Percentiles rank a stretch among this genome's conserved stretches.
phyloP scores from a whole-genome alignment of 35 echinoderm and acorn worm genomes.

The Heliocidaris tuberculata region DNA sequence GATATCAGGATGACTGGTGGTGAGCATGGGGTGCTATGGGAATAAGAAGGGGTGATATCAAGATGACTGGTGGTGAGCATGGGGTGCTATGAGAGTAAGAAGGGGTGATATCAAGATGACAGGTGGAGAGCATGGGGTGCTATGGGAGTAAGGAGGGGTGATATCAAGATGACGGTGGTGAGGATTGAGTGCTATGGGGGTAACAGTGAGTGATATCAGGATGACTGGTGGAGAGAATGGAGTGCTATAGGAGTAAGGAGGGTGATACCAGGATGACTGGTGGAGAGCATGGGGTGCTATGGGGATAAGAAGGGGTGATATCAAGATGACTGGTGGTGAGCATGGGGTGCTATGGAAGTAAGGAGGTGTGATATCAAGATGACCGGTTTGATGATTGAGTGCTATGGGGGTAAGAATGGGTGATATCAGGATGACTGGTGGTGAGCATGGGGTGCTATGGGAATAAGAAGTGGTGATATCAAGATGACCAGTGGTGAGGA shows the following conservation, averaged over 20 bases:
- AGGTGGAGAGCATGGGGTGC: background rate
- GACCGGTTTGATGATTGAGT: too few species aligned
- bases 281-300: too few species aligned
- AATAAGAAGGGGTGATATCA: background rate
- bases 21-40: background rate
- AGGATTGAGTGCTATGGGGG: background rate
- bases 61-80: background rate
- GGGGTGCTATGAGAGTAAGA: background rate
- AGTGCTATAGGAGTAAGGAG: background rate
- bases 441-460: background rate
- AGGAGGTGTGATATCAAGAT: background rate
- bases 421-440: background rate
- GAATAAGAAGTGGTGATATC: background rate
- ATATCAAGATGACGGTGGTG: constrained; percentile 1
- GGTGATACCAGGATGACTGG: background rate
- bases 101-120: background rate
- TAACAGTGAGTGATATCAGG: background rate
- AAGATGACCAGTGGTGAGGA: background rate
- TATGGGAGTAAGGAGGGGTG: background rate
- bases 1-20: background rate
- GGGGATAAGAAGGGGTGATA: background rate
- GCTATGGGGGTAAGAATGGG: background rate
- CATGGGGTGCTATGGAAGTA: background rate
- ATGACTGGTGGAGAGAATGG: background rate
- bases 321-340: background rate